Percentiles rank a stretch among this genome's conserved stretches.
Conservation (phyloP, 2,888 invertebrate genomes). For the Euproctis similis region DNA sequence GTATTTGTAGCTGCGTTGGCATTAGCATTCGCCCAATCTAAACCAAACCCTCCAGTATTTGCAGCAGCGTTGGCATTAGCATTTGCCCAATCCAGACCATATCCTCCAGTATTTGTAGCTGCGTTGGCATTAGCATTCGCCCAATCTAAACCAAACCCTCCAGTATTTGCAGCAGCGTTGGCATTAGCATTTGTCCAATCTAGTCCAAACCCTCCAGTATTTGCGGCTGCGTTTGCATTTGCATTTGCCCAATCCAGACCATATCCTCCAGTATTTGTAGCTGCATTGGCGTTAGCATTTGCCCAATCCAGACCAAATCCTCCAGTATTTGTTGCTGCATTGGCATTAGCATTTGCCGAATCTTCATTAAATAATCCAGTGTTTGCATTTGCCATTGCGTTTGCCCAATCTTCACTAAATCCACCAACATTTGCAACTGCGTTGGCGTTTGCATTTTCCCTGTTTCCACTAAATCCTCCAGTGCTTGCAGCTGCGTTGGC, state of each 20-base stretch:
- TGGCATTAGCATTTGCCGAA: conserved; percentile 1
- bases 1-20: not conserved
- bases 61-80: not conserved
- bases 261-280: not conserved
- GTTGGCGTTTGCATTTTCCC: not conserved
- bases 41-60: not conserved
- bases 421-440: conserved; percentile 2
- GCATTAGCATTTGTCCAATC: conserved; percentile 1
- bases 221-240: not conserved
- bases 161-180: not conserved
- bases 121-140: conserved; percentile 1
- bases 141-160: not conserved
- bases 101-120: not conserved
- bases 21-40: not conserved
- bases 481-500: conserved; percentile 3
- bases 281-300: conserved; percentile 1
- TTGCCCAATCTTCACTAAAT: not conserved
- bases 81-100: no score
- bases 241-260: no score
- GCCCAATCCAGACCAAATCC: not conserved
- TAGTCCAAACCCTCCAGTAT: not conserved
- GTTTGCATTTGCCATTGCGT: not conserved
- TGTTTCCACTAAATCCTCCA: not conserved
- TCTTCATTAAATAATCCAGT: not conserved
- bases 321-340: conserved; percentile 3